A percentile compares a stretch with the other conserved stretches of the same genome.
Conservation (phyloP, 2,797 vertebrate species). For the Hydrolagus colliei region DNA sequence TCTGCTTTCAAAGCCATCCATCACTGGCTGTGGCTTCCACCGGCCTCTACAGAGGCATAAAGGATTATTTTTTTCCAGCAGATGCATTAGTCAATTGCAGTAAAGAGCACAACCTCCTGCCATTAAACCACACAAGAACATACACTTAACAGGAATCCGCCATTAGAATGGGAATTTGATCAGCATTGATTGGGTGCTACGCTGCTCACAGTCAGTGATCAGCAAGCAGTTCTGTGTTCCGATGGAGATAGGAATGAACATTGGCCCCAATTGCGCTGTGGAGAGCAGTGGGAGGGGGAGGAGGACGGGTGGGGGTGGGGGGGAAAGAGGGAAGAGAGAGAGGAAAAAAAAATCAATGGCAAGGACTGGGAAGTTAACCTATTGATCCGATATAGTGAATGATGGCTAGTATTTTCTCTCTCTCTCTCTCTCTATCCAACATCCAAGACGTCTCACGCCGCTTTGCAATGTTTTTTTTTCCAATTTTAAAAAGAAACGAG, state of each 20-base stretch:
- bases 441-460: no score
- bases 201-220: neutral
- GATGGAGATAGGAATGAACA: slow-evolving; percentile 2
- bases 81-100: slow-evolving; percentile 24
- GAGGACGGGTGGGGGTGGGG: neutral
- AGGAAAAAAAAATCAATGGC: neutral
- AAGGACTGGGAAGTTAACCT: neutral
- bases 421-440: no score
- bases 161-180: slow-evolving; percentile 14
- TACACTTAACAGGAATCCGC: slow-evolving; percentile 16
- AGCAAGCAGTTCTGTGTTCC: neutral
- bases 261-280: neutral
- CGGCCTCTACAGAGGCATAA: slow-evolving; percentile 5
- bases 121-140: slow-evolving; percentile 19
- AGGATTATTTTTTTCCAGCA: slow-evolving; percentile 18
- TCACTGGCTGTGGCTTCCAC: neutral
- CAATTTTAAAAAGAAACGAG: no score
- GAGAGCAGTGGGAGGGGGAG: neutral
- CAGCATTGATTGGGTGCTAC: slow-evolving; percentile 16
- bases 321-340: neutral
- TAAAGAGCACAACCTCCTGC: slow-evolving; percentile 8
- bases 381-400: neutral
- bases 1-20: slow-evolving; percentile 4
- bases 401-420: no score
- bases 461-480: no score